phyloP scores from a whole-genome alignment of 2,797 vertebrate genomes.

The Rousettus madagascariensis region DNA sequence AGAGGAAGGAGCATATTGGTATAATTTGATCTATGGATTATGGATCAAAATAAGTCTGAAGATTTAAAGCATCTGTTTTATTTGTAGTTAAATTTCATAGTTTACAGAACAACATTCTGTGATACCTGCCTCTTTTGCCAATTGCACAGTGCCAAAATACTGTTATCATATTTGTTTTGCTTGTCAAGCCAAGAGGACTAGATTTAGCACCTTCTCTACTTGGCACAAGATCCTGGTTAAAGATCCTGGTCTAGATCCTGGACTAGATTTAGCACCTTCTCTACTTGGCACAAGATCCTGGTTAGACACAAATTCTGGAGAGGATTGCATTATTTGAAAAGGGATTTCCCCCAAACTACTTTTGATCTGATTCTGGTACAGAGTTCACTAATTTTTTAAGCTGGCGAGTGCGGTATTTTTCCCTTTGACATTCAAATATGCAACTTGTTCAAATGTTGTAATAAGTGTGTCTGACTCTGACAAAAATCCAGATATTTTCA shows the following conservation, averaged over 20 bases:
- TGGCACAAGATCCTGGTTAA: constrained; percentile 1
- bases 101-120: neutral
- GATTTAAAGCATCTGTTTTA: constrained; percentile 14
- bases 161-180: neutral
- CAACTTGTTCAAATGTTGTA: constrained; percentile 14
- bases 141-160: neutral
- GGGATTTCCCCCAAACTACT: neutral
- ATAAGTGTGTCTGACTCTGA: neutral
- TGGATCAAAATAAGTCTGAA: constrained; percentile 27
- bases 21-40: constrained; percentile 32
- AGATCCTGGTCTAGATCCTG: neutral
- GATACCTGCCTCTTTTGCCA: neutral
- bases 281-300: constrained; percentile 6
- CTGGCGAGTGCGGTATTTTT: neutral
- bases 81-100: constrained; percentile 59
- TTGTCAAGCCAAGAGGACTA: neutral
- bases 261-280: constrained; percentile 36
- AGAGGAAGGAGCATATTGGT: neutral
- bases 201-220: constrained; percentile 44
- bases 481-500: neutral
- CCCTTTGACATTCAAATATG: neutral
- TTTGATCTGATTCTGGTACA: constrained; percentile 21
- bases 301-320: neutral
- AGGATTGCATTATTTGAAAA: constrained; percentile 10
- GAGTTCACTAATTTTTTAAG: neutral